phyloP scores from a whole-genome alignment of 2,888 invertebrate species.

The Latrodectus hesperus region DNA sequence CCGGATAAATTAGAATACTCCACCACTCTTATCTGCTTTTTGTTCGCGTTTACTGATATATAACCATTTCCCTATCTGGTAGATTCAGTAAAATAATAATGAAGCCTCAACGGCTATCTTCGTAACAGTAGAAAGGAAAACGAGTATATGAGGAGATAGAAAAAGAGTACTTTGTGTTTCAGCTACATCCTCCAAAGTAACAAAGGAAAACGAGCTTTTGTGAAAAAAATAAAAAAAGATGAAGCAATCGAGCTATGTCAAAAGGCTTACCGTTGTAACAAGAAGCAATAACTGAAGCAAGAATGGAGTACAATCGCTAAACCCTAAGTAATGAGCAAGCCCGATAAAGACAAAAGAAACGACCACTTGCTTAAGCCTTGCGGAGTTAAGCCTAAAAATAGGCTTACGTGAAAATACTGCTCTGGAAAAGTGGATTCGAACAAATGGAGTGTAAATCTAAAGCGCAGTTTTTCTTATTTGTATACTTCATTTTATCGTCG shows the following conservation, averaged over 20 bases:
- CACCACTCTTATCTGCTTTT: no score
- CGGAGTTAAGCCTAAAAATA: constrained; percentile 1
- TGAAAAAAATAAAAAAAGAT: neutral
- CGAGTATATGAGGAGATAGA: neutral
- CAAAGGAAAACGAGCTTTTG: constrained; percentile 6
- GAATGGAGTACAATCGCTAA: constrained; percentile 25
- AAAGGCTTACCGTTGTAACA: constrained; percentile 29
- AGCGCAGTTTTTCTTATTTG: neutral
- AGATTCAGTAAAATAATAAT: neutral
- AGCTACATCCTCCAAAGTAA: neutral
- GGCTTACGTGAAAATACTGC: neutral
- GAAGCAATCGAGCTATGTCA: constrained; percentile 40
- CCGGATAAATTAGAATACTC: no score
- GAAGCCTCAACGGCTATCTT: neutral
- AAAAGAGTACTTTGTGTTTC: neutral
- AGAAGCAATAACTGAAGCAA: constrained; percentile 29
- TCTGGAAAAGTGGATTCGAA: constrained; percentile 1
- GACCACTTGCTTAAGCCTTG: neutral
- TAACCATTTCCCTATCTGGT: no score
- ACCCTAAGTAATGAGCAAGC: constrained; percentile 50
- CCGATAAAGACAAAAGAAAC: constrained; percentile 3
- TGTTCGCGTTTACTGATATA: no score
- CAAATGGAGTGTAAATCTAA: neutral
- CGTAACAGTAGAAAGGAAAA: neutral
- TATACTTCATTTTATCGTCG: no score